Percentiles rank a stretch among this genome's conserved stretches.
phyloP scores from a whole-genome alignment of 2,888 invertebrate genomes.

The Ethmia dodecea region DNA sequence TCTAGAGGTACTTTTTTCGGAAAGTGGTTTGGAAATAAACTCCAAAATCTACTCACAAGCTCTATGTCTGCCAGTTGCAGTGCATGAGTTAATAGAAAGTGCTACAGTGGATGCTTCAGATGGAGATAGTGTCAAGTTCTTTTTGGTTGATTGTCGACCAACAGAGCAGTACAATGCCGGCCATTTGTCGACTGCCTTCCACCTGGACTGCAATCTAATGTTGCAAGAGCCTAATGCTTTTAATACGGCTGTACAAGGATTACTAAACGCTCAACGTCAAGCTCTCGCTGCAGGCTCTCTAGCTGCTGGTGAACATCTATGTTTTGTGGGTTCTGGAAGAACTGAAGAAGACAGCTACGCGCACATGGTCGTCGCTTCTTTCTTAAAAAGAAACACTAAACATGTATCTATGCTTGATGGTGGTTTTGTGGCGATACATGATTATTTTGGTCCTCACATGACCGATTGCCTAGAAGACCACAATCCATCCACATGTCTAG shows the following conservation, averaged over 20 bases:
- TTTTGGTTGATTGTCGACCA: slow-evolving; percentile 97
- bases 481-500: slow-evolving; percentile 86
- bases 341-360: slow-evolving; percentile 97
- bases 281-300: slow-evolving; percentile 91
- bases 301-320: slow-evolving; percentile 92
- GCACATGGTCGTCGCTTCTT: slow-evolving; percentile 98
- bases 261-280: slow-evolving; percentile 92
- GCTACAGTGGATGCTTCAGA: slow-evolving; percentile 80
- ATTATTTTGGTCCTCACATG: slow-evolving; percentile 89
- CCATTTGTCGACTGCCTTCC: slow-evolving; percentile 97
- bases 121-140: slow-evolving; percentile 88
- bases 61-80: slow-evolving; percentile 96
- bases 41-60: slow-evolving; percentile 86
- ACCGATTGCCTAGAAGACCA: slow-evolving; percentile 91
- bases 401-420: slow-evolving; percentile 95
- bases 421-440: slow-evolving; percentile 91
- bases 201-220: slow-evolving; percentile 98
- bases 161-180: slow-evolving; percentile 98
- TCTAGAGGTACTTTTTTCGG: slow-evolving; percentile 80
- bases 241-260: slow-evolving; percentile 94
- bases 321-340: slow-evolving; percentile 95
- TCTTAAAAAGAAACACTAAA: slow-evolving; percentile 94
- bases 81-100: slow-evolving; percentile 93
- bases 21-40: slow-evolving; percentile 75
- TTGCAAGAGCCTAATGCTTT: slow-evolving; percentile 97